These are phyloP conservation scores for Lophura nycthemera DNA, from an alignment of 2,113 vertebrate genomes.

Conservation along the genomic window DNA sequence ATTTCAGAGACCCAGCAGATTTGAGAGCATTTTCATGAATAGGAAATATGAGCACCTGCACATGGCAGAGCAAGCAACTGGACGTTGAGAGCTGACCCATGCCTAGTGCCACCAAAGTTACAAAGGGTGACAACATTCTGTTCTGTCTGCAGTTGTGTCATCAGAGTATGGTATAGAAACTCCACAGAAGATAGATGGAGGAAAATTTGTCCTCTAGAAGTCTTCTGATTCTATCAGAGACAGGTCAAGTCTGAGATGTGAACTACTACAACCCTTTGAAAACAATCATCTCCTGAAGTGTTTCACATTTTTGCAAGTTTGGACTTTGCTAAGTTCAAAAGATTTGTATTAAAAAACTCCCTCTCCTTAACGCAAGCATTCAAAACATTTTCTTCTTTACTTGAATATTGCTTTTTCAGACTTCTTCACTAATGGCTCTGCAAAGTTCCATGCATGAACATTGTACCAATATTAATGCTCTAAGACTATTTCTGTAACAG, in stretches of 20 bases:
- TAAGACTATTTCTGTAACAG: neutral
- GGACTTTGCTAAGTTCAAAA: neutral
- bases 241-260: neutral
- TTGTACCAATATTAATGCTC: neutral
- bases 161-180: neutral
- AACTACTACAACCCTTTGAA: neutral
- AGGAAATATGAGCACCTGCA: neutral
- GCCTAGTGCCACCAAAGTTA: neutral
- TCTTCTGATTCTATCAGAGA: neutral
- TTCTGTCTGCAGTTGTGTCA: neutral
- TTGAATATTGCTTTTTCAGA: neutral
- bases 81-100: neutral
- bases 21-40: neutral
- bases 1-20: neutral
- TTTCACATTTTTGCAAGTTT: neutral
- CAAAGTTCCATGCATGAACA: neutral
- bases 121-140: rapidly evolving
- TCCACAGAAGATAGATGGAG: neutral
- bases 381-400: neutral
- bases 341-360: neutral
- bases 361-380: neutral
- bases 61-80: rapidly evolving
- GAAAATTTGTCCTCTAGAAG: neutral
- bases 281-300: neutral
- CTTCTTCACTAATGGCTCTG: neutral